phyloP scores from a whole-genome alignment of 2,113 vertebrate species.

The Actinemys pallida region DNA sequence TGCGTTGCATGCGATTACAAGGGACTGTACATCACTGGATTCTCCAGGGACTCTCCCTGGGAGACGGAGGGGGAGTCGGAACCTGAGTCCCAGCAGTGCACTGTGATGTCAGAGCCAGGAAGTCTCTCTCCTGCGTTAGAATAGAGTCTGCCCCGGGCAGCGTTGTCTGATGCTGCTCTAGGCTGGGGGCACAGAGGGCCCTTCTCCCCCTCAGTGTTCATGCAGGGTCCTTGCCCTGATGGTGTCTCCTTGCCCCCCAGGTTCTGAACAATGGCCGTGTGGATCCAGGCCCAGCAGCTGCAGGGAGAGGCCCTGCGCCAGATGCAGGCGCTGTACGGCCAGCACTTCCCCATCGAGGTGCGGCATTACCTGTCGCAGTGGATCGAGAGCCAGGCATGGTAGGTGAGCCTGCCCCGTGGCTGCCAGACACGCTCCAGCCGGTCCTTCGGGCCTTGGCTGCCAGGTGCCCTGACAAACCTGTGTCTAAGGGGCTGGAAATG shows the following conservation, averaged over 20 bases:
- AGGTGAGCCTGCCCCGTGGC: conserved; percentile 10
- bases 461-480: not conserved
- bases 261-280: conserved; percentile 93
- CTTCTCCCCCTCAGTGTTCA: not conserved
- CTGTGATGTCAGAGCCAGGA: accelerated
- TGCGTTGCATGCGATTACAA: not conserved
- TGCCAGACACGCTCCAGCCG: accelerated
- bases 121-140: not conserved
- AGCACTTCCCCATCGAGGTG: conserved; percentile 98
- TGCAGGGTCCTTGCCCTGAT: not conserved
- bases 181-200: not conserved
- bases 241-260: conserved; percentile 52
- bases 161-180: not conserved
- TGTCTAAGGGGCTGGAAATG: not conserved
- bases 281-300: conserved; percentile 99
- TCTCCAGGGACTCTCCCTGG: not conserved
- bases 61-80: conserved; percentile 20
- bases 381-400: conserved; percentile 97
- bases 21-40: accelerated
- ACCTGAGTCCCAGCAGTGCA: not conserved
- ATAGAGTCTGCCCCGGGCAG: not conserved
- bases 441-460: too few species aligned
- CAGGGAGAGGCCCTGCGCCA: conserved; percentile 97
- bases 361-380: conserved; percentile 97
- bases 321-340: conserved; percentile 97